Base-by-base conservation (phyloP, 2,888 invertebrate genomes). In the Pachliopta kotzebuea region DNA sequence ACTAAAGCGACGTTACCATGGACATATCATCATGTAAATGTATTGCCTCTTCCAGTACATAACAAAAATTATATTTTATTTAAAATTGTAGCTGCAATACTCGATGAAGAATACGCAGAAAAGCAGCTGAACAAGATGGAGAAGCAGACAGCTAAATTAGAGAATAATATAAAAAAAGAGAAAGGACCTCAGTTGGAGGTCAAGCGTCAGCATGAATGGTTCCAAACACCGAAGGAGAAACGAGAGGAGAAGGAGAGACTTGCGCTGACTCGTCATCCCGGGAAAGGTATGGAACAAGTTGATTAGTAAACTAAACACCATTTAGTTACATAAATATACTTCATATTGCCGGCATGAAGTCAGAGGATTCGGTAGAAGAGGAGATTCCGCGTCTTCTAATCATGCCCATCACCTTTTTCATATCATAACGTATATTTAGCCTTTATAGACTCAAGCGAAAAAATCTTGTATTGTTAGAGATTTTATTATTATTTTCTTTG, bases 41-140 rank as follows among this genome's bases (percentile, higher is more conserved):
- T 42, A 18, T 18, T 42, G 42, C 31, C 8, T 14, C 2, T 37
- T 37, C 14, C 37, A 1, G 11, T 37, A 20, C 2, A 49, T 49
- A 20, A 49, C 6, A 49, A 1, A 52, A 8, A 21, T 52, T 21
- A 23, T 9, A 9, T 52, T 52, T 52, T 52, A 29, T 31, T 49
- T 31, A 65, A 29, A 31, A 23, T 58, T 72, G 0, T 71, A 87
- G 94, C 95, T 68, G 92, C 94, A 67, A 96, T 99, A 67, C 87
- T 98, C 11, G 94, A 96, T 67, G 97, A 98, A 74, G 98, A 98
- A 81, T 94, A 95, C 75, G 95, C 95, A 4, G 98, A 98, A 74
- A 94, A 95, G 62, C 94, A 96, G 77, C 82, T 98, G 70, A 95
- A 95, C 29, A 96, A 95, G 79, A 94, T 96, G 72, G 98, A 98